A percentile compares a stretch with the other conserved stretches of the same genome.
These are phyloP conservation scores for Delichon dasypus DNA, from an alignment of 2,797 vertebrate genomes.

Conservation along the genomic window DNA sequence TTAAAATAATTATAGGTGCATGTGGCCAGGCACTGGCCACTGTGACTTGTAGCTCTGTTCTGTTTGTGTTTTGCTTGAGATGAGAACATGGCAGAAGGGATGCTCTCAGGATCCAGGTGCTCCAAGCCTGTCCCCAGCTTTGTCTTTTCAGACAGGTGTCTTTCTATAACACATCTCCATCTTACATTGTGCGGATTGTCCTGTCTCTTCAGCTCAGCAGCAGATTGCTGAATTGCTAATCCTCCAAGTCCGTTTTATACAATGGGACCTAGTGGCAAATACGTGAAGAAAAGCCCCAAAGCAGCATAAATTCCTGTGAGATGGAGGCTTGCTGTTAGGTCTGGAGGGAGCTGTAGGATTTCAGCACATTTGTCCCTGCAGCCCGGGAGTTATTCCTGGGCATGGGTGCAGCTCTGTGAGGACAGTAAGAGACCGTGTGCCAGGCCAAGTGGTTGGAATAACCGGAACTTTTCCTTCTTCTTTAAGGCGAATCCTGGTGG, in stretches of 20 bases:
- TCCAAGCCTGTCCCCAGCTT: neutral
- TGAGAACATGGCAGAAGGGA: neutral
- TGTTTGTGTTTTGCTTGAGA: neutral
- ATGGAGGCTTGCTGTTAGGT: neutral
- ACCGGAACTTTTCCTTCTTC: neutral
- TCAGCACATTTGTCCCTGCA: neutral
- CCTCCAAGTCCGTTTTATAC: neutral
- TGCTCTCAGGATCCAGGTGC: neutral
- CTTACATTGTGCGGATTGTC: accelerated
- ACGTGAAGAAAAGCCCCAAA: neutral
- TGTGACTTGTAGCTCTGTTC: neutral
- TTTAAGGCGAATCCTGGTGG: slow-evolving; percentile 84
- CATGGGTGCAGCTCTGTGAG: neutral
- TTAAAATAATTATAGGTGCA: neutral
- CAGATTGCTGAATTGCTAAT: neutral
- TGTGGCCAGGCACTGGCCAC: neutral
- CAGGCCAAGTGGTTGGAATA: neutral
- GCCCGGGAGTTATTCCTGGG: neutral
- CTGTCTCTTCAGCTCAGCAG: neutral
- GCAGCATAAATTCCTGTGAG: neutral
- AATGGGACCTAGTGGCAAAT: neutral
- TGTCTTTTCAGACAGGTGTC: neutral
- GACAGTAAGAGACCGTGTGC: neutral
- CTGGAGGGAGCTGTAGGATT: neutral
- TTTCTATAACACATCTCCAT: neutral